Evolutionary conservation across 2,888 invertebrate genomes (phyloP), one percentile per base, ranked within the genome.

Genomic region (Brenthis daphne): DNA sequence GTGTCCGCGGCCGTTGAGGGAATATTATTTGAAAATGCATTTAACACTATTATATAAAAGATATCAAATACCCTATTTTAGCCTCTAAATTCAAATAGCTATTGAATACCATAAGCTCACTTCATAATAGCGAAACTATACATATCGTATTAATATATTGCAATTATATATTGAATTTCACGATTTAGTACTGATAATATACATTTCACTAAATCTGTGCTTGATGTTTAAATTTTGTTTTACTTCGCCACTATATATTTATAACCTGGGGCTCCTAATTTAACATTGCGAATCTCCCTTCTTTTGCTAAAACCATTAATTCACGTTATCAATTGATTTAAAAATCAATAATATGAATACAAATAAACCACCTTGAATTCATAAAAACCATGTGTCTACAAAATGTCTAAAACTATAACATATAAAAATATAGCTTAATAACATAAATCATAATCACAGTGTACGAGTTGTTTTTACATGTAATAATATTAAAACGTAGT

Each of bases 191-290:
- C 51, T 48, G 61, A 64, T 69, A 56, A 64, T 69, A 56, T 37
- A 63, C 70, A 68, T 73, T 61, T 63, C 68, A 73, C 68, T 67
- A 66, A 73, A 70, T 61, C 57, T 65, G 70, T 70, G 74, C 74
- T 74, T 73, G 53, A 66, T 66, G 60, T 68, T 64, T 43, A 68
- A 60, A 13, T 67, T 48, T 55, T 71, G 67, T 73, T 65, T 57
- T 54, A 60, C 56, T 64, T 24, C 64, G 73, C 74, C 68, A 68
- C 53, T 69, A 70, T 73, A 71, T 73, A 75, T 74, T 56, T 73
- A 72, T 67, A 57, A 71, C 70, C 69, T 67, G 73, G 76, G 74
- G 73, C 72, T 74, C 73, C 70, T 74, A 73, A 67, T 73, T 67
- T 65, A 37, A 51, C 53, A 63, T 20, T 53, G 33, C 12, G 13